Base-by-base conservation (phyloP, 2,797 vertebrate genomes). In the Sebastes aleutianus region DNA sequence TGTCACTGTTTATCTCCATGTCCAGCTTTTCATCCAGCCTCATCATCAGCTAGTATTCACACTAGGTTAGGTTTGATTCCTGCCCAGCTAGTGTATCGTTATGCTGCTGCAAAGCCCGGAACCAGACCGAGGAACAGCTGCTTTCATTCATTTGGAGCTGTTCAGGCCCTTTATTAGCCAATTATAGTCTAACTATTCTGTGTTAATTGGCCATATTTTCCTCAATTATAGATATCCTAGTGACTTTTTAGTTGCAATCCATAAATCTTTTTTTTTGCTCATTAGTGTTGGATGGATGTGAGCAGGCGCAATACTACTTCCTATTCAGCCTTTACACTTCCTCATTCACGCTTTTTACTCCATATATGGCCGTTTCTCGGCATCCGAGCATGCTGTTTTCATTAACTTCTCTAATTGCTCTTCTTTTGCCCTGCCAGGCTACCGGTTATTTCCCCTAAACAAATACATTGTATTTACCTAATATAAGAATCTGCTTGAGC, bases 331-430 rank as follows among this genome's bases (percentile, higher is more conserved):
- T 14, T 36, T 68, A 91, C 95, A 96, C 96, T 98, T 99, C 97
- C 98, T 97, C 96, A 96, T 96, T 97, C 94, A 92, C 90, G 87
- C 93, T 70, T 94, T 97, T 96, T 94, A 96, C 94, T 96, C 96
- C 97, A 96, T 98, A 98, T 98, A 98, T 97, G 97, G 97, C 96
- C 91, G 91, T 96, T 96, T 97, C 90, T 92, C 80, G 64, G 84
- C 78, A 88, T 94, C 93, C 53, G 87, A 92, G 90, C 74, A 31
- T 77, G 59, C 22, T 78, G 91, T 91, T 87, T 79, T 76, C 2
- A 86, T 82, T 74, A 74, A 81, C 74, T 83, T 91, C 84, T 90
- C 77, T 82, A 59, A 77, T 86, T 86, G 87, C 56, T 82, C 1
- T 12, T 63, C n/a, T 16, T 76, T 75, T 43, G 2, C 16, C 32